Percentiles rank a stretch among this genome's conserved stretches.
phyloP scores from a whole-genome alignment of 2,797 vertebrate genomes.

The Dermochelys coriacea region DNA sequence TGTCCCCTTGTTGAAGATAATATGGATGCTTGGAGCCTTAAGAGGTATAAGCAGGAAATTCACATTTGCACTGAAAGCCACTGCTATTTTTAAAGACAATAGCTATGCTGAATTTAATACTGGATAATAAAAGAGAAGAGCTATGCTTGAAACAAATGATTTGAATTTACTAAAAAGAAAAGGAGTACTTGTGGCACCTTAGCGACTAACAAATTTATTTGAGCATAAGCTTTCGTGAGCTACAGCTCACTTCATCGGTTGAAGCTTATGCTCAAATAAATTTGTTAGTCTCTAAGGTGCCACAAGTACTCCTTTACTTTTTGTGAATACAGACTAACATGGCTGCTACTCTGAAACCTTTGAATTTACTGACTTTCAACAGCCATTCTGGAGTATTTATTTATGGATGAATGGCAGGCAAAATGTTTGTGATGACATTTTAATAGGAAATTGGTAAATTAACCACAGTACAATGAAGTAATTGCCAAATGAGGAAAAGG shows the following conservation, averaged over 20 bases:
- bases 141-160: neutral
- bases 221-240: too few relatives aligned
- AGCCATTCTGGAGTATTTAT: neutral
- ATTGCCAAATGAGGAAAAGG: neutral
- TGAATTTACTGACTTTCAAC: neutral
- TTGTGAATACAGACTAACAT: too few relatives aligned
- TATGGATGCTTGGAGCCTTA: neutral
- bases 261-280: too few relatives aligned
- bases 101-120: neutral
- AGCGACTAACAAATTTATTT: too few relatives aligned
- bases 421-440: neutral
- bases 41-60: neutral
- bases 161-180: neutral
- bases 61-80: neutral
- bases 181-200: too few relatives aligned
- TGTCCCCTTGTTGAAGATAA: neutral
- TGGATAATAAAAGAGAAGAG: neutral
- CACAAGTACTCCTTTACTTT: too few relatives aligned
- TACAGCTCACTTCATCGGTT: too few relatives aligned
- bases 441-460: neutral
- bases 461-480: fast-evolving
- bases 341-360: too few relatives aligned
- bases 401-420: neutral
- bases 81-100: neutral
- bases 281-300: too few relatives aligned